A percentile compares a stretch with the other conserved stretches of the same genome.
These are phyloP conservation scores for Ormyrus rosae DNA, from an alignment of 2,888 invertebrate genomes.

Conservation along the genomic window DNA sequence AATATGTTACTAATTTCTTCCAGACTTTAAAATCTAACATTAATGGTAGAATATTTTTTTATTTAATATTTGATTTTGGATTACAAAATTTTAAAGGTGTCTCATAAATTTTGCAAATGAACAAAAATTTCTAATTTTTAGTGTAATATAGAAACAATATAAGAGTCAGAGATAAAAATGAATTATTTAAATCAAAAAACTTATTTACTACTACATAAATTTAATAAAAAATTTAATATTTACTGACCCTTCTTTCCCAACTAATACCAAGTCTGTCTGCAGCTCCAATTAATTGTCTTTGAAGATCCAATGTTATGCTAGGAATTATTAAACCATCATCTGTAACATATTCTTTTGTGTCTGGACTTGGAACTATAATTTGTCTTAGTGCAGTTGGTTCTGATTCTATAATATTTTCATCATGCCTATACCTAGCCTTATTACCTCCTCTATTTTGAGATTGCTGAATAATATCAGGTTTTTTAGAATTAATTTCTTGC, in stretches of 20 bases:
- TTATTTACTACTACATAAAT: background rate
- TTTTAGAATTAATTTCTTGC: constrained; percentile 83
- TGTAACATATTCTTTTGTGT: constrained; percentile 82
- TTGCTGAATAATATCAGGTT: constrained; percentile 80
- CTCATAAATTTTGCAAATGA: too few species aligned
- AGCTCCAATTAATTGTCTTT: constrained; percentile 82
- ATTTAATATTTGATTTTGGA: background rate
- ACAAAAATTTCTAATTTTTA: too few species aligned
- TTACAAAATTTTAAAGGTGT: too few species aligned
- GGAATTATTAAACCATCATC: constrained; percentile 91
- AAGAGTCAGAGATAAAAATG: too few species aligned
- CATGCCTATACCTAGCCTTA: constrained; percentile 83
- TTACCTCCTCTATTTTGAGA: constrained; percentile 72
- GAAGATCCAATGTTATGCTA: constrained; percentile 82
- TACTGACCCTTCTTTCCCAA: constrained; percentile 77
- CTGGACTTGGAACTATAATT: constrained; percentile 83
- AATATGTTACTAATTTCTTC: background rate
- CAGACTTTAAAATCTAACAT: too few species aligned
- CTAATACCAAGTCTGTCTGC: constrained; percentile 84
- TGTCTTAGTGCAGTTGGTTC: constrained; percentile 82
- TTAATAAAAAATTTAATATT: constrained; percentile 16
- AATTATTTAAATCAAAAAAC: constrained; percentile 21
- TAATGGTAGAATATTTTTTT: background rate
- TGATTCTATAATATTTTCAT: constrained; percentile 88
- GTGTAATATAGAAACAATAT: too few species aligned